phyloP scores from a whole-genome alignment of 2,888 invertebrate species.

The Orthosia cruda region DNA sequence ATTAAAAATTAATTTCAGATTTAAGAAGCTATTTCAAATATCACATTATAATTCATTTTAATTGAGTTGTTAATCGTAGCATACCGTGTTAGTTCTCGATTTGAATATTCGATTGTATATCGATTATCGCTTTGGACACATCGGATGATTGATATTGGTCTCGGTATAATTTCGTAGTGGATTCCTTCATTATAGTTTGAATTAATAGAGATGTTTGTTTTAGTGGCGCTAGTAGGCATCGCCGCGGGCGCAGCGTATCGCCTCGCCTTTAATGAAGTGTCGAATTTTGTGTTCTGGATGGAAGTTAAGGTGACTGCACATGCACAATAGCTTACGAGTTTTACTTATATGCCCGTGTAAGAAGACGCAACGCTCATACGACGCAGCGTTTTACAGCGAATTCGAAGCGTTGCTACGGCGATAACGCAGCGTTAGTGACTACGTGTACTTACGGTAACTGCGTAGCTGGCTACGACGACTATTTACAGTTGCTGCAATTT shows the following conservation, averaged over 20 bases:
- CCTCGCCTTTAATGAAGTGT: constrained; percentile 86
- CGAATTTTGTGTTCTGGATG: constrained; percentile 79
- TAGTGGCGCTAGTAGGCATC: constrained; percentile 77
- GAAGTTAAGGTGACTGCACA: constrained; percentile 75
- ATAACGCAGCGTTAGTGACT: background rate
- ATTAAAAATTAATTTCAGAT: constrained; percentile 38
- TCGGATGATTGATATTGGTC: constrained; percentile 86
- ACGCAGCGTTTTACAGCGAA: no score
- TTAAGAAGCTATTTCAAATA: constrained; percentile 56
- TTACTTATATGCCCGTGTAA: no score
- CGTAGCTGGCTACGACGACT: background rate
- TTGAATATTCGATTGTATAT: constrained; percentile 81
- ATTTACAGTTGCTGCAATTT: background rate
- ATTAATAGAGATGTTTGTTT: constrained; percentile 91
- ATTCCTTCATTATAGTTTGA: constrained; percentile 78
- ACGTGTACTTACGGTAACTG: no score
- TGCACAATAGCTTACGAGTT: constrained; percentile 54
- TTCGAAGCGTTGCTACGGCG: background rate
- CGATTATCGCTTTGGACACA: constrained; percentile 82
- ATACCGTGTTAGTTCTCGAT: constrained; percentile 78
- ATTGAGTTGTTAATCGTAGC: constrained; percentile 78
- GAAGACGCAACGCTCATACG: no score
- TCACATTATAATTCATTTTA: constrained; percentile 77
- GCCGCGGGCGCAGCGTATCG: constrained; percentile 86
- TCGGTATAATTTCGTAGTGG: constrained; percentile 79